Evolutionary conservation across 2,797 vertebrate genomes (phyloP).

Genomic region (Neosalanx taihuensis): DNA sequence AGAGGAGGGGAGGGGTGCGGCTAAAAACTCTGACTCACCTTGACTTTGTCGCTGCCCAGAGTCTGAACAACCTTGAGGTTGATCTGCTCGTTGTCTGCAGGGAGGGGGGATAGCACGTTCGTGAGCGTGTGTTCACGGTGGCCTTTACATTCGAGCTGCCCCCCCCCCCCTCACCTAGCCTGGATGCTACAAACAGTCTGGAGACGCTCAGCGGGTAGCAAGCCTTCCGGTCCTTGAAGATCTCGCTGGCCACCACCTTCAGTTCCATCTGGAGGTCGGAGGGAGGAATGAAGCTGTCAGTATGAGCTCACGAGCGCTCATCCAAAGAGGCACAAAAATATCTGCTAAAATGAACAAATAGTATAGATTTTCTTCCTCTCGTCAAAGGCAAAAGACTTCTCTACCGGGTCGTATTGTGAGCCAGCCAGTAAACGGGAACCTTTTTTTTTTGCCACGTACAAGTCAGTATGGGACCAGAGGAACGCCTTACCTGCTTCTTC

Average conservation of each 20-base stretch:
- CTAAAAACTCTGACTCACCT: constrained; percentile 71
- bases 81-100: constrained; percentile 88
- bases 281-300: background rate
- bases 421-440: too few species aligned
- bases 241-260: constrained; percentile 91
- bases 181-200: constrained; percentile 89
- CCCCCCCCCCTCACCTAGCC: constrained; percentile 78
- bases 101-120: background rate
- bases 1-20: background rate
- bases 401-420: too few species aligned
- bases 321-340: background rate
- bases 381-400: background rate
- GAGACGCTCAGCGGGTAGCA: constrained; percentile 92
- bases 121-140: background rate
- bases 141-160: too few species aligned
- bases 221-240: constrained; percentile 95
- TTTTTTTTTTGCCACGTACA: background rate
- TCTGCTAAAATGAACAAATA: too few species aligned
- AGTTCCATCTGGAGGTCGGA: constrained; percentile 81
- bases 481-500: constrained; percentile 87
- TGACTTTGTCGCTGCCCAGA: constrained; percentile 86
- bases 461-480: background rate
- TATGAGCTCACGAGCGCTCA: background rate
- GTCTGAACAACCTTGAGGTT: constrained; percentile 88
- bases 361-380: too few species aligned